Conservation (phyloP, 2,797 vertebrate genomes). For the Enteromius trimaculatus region DNA sequence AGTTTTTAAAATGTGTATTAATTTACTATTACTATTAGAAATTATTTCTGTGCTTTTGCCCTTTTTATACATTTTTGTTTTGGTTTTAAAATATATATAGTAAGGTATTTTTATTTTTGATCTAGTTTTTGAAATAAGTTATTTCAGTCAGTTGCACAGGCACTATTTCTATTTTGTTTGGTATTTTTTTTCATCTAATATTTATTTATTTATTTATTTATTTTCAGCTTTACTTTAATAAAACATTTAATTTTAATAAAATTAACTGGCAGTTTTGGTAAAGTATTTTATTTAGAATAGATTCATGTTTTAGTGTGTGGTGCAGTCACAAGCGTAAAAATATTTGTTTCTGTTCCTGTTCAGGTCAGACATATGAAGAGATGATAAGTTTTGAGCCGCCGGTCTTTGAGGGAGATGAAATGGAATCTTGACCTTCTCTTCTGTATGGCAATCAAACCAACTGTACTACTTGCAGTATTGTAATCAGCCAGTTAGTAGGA, state of each 20-base stretch:
- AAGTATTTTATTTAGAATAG: neutral
- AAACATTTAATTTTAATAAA: neutral
- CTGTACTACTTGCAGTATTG: slow-evolving; percentile 46
- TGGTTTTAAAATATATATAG: neutral
- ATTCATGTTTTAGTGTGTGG: neutral
- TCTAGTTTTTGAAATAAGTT: neutral
- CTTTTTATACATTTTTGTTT: neutral
- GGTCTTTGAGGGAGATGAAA: slow-evolving; percentile 89
- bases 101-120: neutral
- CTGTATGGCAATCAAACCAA: slow-evolving; percentile 45
- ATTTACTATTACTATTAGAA: neutral
- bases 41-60: neutral
- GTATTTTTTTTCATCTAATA: neutral
- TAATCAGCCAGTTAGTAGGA: slow-evolving; percentile 64
- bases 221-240: neutral
- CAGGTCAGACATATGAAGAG: slow-evolving; percentile 94
- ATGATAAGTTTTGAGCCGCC: slow-evolving; percentile 90
- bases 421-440: slow-evolving; percentile 84
- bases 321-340: neutral
- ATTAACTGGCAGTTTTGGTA: neutral
- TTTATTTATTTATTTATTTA: neutral
- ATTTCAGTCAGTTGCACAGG: neutral
- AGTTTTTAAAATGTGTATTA: neutral
- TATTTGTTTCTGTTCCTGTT: slow-evolving; percentile 28
- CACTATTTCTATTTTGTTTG: neutral